Evolutionary conservation across 1,140 invertebrate species (phyloP), one percentile per base, ranked within the genome.

Genomic region (Leptinotarsa undecemlineata): DNA sequence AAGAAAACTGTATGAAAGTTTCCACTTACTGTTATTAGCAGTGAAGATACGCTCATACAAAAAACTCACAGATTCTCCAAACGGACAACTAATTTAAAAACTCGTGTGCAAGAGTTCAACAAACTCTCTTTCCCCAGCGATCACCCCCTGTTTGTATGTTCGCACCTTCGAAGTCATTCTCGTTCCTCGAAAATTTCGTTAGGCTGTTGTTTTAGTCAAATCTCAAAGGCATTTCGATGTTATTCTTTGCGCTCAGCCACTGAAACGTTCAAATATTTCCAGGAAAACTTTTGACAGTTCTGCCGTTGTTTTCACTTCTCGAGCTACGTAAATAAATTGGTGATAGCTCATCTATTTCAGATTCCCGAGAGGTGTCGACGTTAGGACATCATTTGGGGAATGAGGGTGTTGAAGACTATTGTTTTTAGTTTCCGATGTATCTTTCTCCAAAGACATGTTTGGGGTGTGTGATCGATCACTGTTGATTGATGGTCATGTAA

Each of bases 131-230:
- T 57, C 51, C 51, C 51, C 51, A 57, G n/a, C 3, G n/a, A 57
- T 57, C n/a, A 15, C 51, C 51, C 51, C n/a, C 51, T 57, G 51
- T n/a, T 57, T 57, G 51, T 57, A 15, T 57, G 15, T 57, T 57
- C 51, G 51, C 51, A 57, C 51, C 17, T 57, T 19, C n/a, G 17
- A 57, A 57, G 51, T 57, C n/a, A 57, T 57, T 73, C 51, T 48
- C 47, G 33, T 20, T 20, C 17, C 19, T 47, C 20, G 26, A 13
- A 68, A 74, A 74, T 48, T 74, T 57, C 66, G 73, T 62, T 69
- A 60, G 60, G 20, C 19, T 74, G 73, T 70, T 74, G 47, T 74
- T 74, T 74, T 74, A 74, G 73, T 74, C 73, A 74, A 74, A 74
- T 74, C 73, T 68, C 66, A 68, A 74, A 74, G 67, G 73, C 62